Evolutionary conservation across 2,888 invertebrate species (phyloP).

Genomic region (Proisotoma minuta): DNA sequence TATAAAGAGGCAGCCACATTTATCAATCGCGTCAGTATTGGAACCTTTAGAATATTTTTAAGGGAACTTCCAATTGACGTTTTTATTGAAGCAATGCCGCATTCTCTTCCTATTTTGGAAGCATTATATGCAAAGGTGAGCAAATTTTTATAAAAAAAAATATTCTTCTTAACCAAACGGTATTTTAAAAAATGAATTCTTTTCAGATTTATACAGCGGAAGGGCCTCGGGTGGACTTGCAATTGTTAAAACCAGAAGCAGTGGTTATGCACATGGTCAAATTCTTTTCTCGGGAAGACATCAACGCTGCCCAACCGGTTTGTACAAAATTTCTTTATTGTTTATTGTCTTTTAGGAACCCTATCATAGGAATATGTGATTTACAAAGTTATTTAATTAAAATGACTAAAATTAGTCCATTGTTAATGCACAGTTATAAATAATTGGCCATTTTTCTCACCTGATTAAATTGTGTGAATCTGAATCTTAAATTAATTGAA

Average conservation of each 20-base stretch:
- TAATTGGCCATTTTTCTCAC: too few relatives aligned
- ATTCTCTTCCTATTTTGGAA: conserved; percentile 79
- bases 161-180: not conserved
- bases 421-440: too few relatives aligned
- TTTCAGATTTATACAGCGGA: conserved; percentile 52
- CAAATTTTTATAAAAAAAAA: not conserved
- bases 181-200: not conserved
- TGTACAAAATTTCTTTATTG: not conserved
- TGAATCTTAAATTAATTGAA: too few relatives aligned
- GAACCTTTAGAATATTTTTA: conserved; percentile 64
- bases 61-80: conserved; percentile 77
- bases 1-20: conserved; percentile 86
- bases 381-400: too few relatives aligned
- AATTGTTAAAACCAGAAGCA: conserved; percentile 62
- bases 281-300: conserved; percentile 56
- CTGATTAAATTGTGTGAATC: too few relatives aligned
- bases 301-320: conserved; percentile 22
- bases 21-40: conserved; percentile 70
- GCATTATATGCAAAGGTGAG: conserved; percentile 61
- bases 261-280: conserved; percentile 82
- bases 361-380: too few relatives aligned
- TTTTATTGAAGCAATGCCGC: conserved; percentile 82
- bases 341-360: not conserved
- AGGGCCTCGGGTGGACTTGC: conserved; percentile 51
- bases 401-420: not conserved